Evolutionary conservation across 2,888 invertebrate species (phyloP).

Genomic region (Ametastegia equiseti): DNA sequence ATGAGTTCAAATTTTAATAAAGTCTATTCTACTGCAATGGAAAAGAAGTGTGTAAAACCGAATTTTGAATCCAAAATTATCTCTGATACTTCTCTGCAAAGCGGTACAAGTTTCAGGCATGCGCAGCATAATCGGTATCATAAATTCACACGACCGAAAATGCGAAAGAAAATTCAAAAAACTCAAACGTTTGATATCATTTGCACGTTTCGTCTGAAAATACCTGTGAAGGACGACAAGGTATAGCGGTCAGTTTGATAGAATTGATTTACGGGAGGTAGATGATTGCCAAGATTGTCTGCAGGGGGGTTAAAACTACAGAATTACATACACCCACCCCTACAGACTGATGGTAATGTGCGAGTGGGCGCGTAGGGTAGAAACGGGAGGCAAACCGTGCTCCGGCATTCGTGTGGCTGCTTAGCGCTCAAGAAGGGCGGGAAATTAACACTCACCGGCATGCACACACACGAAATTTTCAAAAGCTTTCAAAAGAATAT

Average conservation of each 20-base stretch:
- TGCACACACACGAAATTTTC: constrained; percentile 44
- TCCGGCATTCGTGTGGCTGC: constrained; percentile 33
- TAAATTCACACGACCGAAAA: no score
- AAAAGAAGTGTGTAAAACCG: no score
- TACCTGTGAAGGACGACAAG: neutral
- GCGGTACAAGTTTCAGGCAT: no score
- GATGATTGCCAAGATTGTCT: neutral
- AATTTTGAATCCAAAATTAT: no score
- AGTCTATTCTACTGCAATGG: no score
- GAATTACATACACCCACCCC: constrained; percentile 30
- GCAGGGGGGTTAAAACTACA: constrained; percentile 34
- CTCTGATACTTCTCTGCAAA: no score
- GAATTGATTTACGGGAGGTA: neutral
- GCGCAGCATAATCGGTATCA: no score
- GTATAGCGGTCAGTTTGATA: neutral
- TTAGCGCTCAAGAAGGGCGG: constrained; percentile 44
- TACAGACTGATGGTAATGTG: constrained; percentile 39
- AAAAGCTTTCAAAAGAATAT: constrained; percentile 43
- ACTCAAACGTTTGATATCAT: no score
- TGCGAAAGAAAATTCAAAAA: no score
- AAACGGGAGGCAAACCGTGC: constrained; percentile 35
- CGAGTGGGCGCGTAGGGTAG: constrained; percentile 40
- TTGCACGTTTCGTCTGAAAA: neutral
- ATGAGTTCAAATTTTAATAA: no score
- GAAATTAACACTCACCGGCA: constrained; percentile 45